phyloP scores from a whole-genome alignment of 2,113 vertebrate species.

The Oreochromis aureus region DNA sequence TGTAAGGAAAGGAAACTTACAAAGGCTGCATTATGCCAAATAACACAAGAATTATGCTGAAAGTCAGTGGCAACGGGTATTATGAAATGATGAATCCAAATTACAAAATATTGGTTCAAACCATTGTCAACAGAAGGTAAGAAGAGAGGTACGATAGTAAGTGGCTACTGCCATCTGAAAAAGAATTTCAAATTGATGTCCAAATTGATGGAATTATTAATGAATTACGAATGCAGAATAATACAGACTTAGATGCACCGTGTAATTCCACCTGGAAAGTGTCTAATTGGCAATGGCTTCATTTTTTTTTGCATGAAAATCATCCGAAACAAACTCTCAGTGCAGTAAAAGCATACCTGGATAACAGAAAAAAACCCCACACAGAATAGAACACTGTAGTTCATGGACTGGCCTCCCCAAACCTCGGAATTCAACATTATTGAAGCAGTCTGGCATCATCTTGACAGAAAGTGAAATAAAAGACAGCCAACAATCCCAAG shows the following conservation, averaged over 20 bases:
- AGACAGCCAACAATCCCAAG: neutral
- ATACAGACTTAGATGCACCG: neutral
- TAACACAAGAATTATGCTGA: neutral
- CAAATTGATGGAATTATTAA: neutral
- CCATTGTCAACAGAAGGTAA: neutral
- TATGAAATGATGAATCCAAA: neutral
- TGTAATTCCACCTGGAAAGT: neutral
- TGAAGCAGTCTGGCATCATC: neutral
- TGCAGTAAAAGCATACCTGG: neutral
- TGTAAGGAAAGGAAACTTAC: neutral
- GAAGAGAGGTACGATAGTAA: neutral
- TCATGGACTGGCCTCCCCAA: neutral
- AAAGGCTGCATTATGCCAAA: neutral
- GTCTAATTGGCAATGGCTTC: neutral
- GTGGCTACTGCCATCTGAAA: neutral
- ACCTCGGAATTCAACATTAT: neutral
- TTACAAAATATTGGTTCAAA: neutral
- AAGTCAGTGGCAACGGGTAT: neutral
- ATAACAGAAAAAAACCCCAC: neutral
- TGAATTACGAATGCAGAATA: neutral
- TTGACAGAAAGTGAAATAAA: neutral
- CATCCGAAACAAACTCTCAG: neutral
- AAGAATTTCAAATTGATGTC: neutral
- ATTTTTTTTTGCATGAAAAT: neutral
- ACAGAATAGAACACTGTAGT: neutral